Conservation (phyloP, 1,140 invertebrate species). For the Harlomillsia oculata region DNA sequence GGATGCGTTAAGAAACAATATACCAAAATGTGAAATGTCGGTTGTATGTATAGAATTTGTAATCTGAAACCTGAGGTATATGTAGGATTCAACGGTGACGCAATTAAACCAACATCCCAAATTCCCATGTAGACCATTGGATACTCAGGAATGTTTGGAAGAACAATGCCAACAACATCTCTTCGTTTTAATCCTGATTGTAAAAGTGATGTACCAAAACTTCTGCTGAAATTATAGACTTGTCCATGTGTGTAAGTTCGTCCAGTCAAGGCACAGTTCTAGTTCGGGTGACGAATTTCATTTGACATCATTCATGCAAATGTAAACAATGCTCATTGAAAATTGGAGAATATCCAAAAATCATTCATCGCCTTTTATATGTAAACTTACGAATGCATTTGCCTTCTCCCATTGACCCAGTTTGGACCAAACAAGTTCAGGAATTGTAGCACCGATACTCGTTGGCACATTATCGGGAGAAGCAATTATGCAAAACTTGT, state of each 20-base stretch:
- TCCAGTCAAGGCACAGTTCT: slow-evolving; percentile 12
- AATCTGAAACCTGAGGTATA: slow-evolving; percentile 51
- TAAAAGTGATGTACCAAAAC: slow-evolving; percentile 3
- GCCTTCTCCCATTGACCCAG: slow-evolving; percentile 4
- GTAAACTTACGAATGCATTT: slow-evolving; percentile 1
- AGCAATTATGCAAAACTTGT: too few relatives aligned
- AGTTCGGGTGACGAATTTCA: too few relatives aligned
- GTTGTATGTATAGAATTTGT: too few relatives aligned
- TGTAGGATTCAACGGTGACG: slow-evolving; percentile 67
- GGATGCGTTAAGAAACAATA: too few relatives aligned
- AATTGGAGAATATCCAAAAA: too few relatives aligned
- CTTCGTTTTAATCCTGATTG: not conserved
- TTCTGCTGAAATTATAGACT: not conserved
- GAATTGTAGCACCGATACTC: not conserved
- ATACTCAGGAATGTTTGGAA: slow-evolving; percentile 19
- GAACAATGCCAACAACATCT: slow-evolving; percentile 5
- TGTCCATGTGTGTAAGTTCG: slow-evolving; percentile 8
- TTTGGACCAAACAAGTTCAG: slow-evolving; percentile 4
- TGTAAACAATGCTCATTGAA: too few relatives aligned
- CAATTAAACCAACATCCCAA: slow-evolving; percentile 40
- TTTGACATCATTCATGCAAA: too few relatives aligned
- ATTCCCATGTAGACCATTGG: slow-evolving; percentile 5
- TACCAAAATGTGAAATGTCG: too few relatives aligned
- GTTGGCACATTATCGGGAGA: not conserved
- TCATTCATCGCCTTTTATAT: too few relatives aligned